These are phyloP conservation scores for Pristionchus exspectatus DNA, from an alignment of 2,888 invertebrate genomes.

Conservation along the genomic window DNA sequence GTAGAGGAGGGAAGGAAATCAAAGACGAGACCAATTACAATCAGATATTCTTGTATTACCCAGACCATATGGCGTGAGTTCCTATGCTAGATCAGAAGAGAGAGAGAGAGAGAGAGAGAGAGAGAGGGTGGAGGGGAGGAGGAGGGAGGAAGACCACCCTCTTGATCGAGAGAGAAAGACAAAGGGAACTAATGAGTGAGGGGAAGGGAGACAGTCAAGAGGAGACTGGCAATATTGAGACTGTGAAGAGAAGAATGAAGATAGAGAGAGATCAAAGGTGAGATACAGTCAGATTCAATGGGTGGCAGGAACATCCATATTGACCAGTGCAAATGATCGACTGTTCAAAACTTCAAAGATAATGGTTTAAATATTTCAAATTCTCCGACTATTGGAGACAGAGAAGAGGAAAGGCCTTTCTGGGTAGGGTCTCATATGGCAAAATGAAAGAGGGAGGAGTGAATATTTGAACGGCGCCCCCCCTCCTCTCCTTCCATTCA, in stretches of 20 bases:
- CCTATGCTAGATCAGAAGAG: slow-evolving; percentile 7
- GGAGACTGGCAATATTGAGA: slow-evolving; percentile 31
- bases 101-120: no score
- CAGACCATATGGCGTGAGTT: background rate
- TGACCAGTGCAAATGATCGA: background rate
- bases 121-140: background rate
- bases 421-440: background rate
- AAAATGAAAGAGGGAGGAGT: background rate
- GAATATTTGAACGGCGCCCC: background rate
- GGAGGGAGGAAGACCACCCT: background rate
- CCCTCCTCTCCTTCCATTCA: background rate
- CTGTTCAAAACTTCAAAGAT: no score
- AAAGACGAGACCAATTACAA: slow-evolving; percentile 30
- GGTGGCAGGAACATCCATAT: background rate
- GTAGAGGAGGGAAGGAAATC: background rate
- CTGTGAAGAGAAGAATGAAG: background rate
- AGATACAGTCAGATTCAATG: background rate
- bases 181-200: slow-evolving; percentile 31
- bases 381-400: background rate
- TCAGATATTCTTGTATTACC: slow-evolving; percentile 28
- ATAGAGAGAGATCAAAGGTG: background rate
- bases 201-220: background rate
- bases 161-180: background rate
- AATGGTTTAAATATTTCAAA: no score
- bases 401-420: background rate